Evolutionary conservation across 2,113 vertebrate species (phyloP).

Genomic region (Cyanocitta stelleri): DNA sequence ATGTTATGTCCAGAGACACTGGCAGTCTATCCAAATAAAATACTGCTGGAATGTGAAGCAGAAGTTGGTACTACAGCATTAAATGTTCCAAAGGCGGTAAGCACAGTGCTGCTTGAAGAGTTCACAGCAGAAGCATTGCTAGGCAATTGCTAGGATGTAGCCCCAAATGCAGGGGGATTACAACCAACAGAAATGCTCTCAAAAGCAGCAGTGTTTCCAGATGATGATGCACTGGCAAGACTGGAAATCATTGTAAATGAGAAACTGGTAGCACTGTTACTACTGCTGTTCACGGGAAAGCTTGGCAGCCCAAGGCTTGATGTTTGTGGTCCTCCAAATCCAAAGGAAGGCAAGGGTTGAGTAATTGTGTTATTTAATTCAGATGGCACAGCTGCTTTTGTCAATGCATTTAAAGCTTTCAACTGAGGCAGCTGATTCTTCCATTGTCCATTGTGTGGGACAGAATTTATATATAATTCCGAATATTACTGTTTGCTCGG

Average conservation of each 20-base stretch:
- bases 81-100: slow-evolving; percentile 1
- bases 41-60: neutral
- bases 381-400: slow-evolving; percentile 72
- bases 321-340: slow-evolving; percentile 59
- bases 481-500: slow-evolving; percentile 74
- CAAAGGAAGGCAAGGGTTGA: slow-evolving; percentile 50
- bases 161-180: slow-evolving; percentile 28
- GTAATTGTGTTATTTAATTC: slow-evolving; percentile 69
- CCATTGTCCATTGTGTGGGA: slow-evolving; percentile 78
- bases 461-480: slow-evolving; percentile 74
- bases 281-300: slow-evolving; percentile 57
- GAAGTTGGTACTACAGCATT: neutral
- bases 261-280: slow-evolving; percentile 52
- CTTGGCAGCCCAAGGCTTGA: slow-evolving; percentile 72
- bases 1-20: neutral
- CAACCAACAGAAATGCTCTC: slow-evolving; percentile 4
- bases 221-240: slow-evolving; percentile 7
- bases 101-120: neutral
- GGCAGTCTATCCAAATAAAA: slow-evolving; percentile 28
- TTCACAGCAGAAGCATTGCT: neutral
- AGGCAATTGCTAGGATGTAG: neutral
- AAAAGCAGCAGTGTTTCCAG: slow-evolving; percentile 47
- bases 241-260: slow-evolving; percentile 70
- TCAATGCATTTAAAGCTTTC: slow-evolving; percentile 71
- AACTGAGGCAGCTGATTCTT: slow-evolving; percentile 78